A percentile compares a stretch with the other conserved stretches of the same genome.
Evolutionary conservation across 2,113 vertebrate species (phyloP).

Genomic region (Cavia porcellus): DNA sequence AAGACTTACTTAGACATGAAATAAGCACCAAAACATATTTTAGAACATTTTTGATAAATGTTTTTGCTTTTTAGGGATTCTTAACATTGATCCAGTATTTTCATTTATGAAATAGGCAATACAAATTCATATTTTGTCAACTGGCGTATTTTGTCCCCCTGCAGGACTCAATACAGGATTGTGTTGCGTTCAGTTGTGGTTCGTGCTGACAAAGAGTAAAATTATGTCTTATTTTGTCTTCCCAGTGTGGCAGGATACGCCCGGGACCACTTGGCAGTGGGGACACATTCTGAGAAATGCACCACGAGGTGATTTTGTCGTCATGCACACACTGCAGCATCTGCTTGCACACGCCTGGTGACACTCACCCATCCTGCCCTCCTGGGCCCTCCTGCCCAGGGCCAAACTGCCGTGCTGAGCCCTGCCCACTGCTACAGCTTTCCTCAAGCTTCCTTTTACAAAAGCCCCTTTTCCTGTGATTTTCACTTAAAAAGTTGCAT

Average conservation of each 20-base stretch:
- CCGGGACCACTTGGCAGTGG: background rate
- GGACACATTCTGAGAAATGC: background rate
- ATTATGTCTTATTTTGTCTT: background rate
- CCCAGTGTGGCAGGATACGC: background rate
- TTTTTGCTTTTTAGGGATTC: background rate
- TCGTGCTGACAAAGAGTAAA: background rate
- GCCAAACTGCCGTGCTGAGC: background rate
- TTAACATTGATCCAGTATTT: background rate
- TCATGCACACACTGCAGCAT: too few relatives aligned
- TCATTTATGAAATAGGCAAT: background rate
- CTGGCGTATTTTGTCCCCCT: background rate
- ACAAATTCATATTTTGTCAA: background rate
- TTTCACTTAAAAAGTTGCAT: constrained; percentile 64
- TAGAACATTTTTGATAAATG: constrained; percentile 32
- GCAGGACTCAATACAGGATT: background rate
- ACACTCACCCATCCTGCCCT: background rate
- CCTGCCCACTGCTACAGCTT: constrained; percentile 14
- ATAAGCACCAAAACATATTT: constrained; percentile 19
- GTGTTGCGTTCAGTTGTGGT: background rate
- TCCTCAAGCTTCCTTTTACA: constrained; percentile 25
- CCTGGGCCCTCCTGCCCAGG: background rate
- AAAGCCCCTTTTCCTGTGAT: constrained; percentile 58
- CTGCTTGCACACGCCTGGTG: background rate
- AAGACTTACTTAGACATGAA: constrained; percentile 9
- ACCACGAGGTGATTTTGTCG: background rate